Conservation (phyloP, 2,113 vertebrate species). For the Solenodon paradoxus region DNA sequence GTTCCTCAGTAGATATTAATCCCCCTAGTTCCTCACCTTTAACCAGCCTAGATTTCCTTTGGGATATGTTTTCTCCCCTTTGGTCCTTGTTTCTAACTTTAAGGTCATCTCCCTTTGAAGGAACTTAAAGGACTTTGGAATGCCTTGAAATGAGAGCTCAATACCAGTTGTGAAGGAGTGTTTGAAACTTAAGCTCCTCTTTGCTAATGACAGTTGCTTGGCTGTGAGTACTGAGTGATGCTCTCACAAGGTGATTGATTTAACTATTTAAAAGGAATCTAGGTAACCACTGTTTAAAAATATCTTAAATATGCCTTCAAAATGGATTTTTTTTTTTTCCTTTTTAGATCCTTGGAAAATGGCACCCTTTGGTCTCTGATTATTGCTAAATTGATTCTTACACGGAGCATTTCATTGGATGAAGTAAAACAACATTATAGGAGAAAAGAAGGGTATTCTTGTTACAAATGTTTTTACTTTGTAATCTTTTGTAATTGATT, state of each 20-base stretch:
- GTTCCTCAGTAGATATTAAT: not conserved
- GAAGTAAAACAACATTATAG: slow-evolving; percentile 84
- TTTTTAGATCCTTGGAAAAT: slow-evolving; percentile 86
- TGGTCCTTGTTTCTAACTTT: not conserved
- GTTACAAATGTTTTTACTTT: slow-evolving; percentile 9
- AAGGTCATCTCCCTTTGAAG: not conserved
- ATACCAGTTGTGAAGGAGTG: not conserved
- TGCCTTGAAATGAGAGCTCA: not conserved
- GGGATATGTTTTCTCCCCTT: not conserved
- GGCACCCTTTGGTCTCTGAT: slow-evolving; percentile 94
- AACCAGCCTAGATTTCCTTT: not conserved
- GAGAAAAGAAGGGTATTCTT: slow-evolving; percentile 87
- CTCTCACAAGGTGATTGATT: not conserved
- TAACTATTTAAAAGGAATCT: not conserved
- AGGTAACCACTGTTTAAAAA: not conserved
- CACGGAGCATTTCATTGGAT: slow-evolving; percentile 69
- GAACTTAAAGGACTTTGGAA: not conserved
- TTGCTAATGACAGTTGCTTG: not conserved
- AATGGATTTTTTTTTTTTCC: not conserved
- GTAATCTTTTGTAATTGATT: not conserved
- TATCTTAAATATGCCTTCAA: not conserved
- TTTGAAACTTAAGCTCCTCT: not conserved
- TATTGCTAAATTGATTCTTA: slow-evolving; percentile 85
- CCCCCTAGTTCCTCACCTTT: not conserved
- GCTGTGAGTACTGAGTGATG: not conserved